These are phyloP conservation scores for Tanytarsus gracilentus DNA, from an alignment of 2,888 invertebrate genomes.

Conservation along the genomic window DNA sequence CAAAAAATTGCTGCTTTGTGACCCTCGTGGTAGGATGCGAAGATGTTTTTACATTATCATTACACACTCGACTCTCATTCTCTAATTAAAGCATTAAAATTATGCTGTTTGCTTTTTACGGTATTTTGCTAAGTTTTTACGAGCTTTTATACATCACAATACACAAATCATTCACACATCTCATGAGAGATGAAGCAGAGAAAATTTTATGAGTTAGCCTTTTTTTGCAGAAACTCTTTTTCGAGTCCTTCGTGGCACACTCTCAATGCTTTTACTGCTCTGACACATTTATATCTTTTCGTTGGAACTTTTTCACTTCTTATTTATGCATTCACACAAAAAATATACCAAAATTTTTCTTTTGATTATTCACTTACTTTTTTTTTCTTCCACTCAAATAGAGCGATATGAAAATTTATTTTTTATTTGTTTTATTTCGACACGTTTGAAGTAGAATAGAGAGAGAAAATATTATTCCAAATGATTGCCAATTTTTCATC, in stretches of 20 bases:
- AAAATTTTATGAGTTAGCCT: too few species aligned
- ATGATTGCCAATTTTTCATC: neutral
- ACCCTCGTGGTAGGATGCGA: neutral
- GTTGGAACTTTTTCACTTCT: neutral
- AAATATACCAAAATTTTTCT: neutral
- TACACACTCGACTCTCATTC: neutral
- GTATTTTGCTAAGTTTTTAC: too few species aligned
- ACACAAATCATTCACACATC: neutral
- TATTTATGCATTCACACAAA: neutral
- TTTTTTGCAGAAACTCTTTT: neutral
- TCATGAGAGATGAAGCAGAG: too few species aligned
- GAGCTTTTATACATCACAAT: too few species aligned
- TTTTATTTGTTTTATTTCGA: neutral
- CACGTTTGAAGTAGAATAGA: neutral
- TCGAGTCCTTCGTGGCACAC: neutral
- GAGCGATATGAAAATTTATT: too few species aligned
- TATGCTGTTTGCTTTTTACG: constrained; percentile 4
- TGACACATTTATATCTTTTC: constrained; percentile 4
- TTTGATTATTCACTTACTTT: neutral
- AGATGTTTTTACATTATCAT: constrained; percentile 3
- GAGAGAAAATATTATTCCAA: neutral
- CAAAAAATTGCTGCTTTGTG: neutral
- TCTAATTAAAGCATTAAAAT: constrained; percentile 27
- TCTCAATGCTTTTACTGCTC: neutral
- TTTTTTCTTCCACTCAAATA: neutral